These are phyloP conservation scores for Siphamia tubifer DNA, from an alignment of 2,113 vertebrate species.

Conservation along the genomic window DNA sequence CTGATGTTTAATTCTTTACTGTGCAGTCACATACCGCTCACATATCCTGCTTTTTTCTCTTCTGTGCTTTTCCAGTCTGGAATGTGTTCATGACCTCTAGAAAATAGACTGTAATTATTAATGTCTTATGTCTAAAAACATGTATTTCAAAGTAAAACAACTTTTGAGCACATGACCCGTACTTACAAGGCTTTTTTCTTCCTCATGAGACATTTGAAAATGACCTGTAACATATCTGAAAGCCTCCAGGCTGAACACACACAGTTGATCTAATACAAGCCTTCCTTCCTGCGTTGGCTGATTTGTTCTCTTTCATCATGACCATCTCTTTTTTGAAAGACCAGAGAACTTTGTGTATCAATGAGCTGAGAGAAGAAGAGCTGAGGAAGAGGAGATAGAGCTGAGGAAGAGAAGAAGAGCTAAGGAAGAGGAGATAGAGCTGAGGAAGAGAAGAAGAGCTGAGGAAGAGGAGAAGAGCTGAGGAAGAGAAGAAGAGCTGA, in stretches of 20 bases:
- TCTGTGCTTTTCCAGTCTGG: no score
- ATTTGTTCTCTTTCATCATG: conserved; percentile 33
- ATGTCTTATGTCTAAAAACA: no score
- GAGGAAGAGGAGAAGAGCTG: conserved; percentile 57
- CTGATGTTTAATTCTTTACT: no score
- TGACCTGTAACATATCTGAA: conserved; percentile 1
- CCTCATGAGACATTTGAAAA: conserved; percentile 44
- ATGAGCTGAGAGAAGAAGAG: conserved; percentile 56
- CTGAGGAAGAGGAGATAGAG: conserved; percentile 62
- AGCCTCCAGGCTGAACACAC: conserved; percentile 12
- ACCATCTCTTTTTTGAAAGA: conserved; percentile 10
- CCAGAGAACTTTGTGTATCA: conserved; percentile 52
- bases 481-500: conserved; percentile 54
- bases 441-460: no score
- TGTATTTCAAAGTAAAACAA: no score
- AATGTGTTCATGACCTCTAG: no score
- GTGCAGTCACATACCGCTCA: no score
- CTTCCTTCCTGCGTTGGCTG: conserved; percentile 1
- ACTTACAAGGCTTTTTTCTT: no score
- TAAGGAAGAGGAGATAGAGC: conserved; percentile 61
- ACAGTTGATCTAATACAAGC: conserved; percentile 17
- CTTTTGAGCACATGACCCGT: no score
- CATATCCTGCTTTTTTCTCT: no score
- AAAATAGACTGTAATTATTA: no score
- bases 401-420: conserved; percentile 50